Percentiles rank a stretch among this genome's conserved stretches.
phyloP scores from a whole-genome alignment of 2,888 invertebrate species.

The Chrysolina americana region DNA sequence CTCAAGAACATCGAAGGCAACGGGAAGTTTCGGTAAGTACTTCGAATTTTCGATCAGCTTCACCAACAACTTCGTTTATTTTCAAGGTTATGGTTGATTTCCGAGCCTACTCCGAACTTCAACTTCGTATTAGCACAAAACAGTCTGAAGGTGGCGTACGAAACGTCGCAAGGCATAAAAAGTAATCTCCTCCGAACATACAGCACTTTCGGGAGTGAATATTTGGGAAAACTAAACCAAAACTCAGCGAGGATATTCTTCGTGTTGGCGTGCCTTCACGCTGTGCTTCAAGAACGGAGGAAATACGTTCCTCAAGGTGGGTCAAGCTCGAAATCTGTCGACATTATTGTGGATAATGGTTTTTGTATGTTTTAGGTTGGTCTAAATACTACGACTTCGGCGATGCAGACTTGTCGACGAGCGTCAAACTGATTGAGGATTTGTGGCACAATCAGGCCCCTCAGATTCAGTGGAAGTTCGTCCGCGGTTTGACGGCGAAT shows the following conservation, averaged over 20 bases:
- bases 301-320: slow-evolving; percentile 89
- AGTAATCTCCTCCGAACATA: slow-evolving; percentile 84
- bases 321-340: not conserved
- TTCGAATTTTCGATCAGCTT: not conserved
- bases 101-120: slow-evolving; percentile 85
- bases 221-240: slow-evolving; percentile 61
- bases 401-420: slow-evolving; percentile 84
- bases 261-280: slow-evolving; percentile 89
- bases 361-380: slow-evolving; percentile 77
- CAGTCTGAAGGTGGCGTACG: slow-evolving; percentile 85
- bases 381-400: slow-evolving; percentile 91
- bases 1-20: slow-evolving; percentile 71
- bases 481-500: slow-evolving; percentile 83
- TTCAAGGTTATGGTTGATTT: slow-evolving; percentile 84
- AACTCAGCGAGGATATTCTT: slow-evolving; percentile 74
- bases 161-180: slow-evolving; percentile 89
- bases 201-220: slow-evolving; percentile 76
- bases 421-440: slow-evolving; percentile 75
- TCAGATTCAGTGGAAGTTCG: slow-evolving; percentile 78
- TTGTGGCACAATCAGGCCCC: slow-evolving; percentile 65
- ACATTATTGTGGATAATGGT: not conserved
- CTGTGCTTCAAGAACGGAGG: slow-evolving; percentile 91
- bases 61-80: not conserved
- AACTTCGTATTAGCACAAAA: slow-evolving; percentile 82
- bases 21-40: slow-evolving; percentile 71